Conservation (phyloP, 2,888 invertebrate species). For the Malthinus flaveolus region DNA sequence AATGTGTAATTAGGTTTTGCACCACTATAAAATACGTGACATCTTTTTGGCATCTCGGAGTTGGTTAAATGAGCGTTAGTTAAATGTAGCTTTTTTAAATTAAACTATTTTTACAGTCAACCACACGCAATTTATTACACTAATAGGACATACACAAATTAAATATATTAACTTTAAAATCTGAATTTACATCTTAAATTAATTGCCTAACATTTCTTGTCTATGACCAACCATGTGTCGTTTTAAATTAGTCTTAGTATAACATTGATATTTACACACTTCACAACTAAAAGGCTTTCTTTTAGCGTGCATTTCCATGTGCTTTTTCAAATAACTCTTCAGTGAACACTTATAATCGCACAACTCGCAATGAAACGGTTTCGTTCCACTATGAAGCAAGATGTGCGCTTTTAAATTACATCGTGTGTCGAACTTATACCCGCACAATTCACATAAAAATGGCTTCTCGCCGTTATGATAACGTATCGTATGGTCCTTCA, state of each 20-base stretch:
- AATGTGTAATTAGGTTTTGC: too few relatives aligned
- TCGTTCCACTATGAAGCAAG: not conserved
- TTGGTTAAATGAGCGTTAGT: too few relatives aligned
- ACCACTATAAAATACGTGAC: too few relatives aligned
- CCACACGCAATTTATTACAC: too few relatives aligned
- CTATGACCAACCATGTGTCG: not conserved
- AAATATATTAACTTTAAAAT: too few relatives aligned
- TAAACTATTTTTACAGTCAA: too few relatives aligned
- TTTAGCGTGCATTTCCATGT: not conserved
- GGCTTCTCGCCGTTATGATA: slow-evolving; percentile 19
- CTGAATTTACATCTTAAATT: too few relatives aligned
- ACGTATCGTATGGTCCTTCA: slow-evolving; percentile 15
- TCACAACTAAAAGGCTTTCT: not conserved
- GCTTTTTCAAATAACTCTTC: not conserved
- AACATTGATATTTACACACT: not conserved
- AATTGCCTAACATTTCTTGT: not conserved
- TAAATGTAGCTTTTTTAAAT: too few relatives aligned
- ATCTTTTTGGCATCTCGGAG: too few relatives aligned
- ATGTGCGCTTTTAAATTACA: slow-evolving; percentile 21
- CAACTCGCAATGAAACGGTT: not conserved
- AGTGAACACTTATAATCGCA: not conserved
- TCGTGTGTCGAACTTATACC: slow-evolving; percentile 14
- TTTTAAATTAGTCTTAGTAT: not conserved
- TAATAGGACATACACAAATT: too few relatives aligned
- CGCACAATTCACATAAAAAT: slow-evolving; percentile 18